A percentile compares a stretch with the other conserved stretches of the same genome.
These are phyloP conservation scores for Pipistrellus kuhlii DNA, from an alignment of 2,797 vertebrate species.

Conservation along the genomic window DNA sequence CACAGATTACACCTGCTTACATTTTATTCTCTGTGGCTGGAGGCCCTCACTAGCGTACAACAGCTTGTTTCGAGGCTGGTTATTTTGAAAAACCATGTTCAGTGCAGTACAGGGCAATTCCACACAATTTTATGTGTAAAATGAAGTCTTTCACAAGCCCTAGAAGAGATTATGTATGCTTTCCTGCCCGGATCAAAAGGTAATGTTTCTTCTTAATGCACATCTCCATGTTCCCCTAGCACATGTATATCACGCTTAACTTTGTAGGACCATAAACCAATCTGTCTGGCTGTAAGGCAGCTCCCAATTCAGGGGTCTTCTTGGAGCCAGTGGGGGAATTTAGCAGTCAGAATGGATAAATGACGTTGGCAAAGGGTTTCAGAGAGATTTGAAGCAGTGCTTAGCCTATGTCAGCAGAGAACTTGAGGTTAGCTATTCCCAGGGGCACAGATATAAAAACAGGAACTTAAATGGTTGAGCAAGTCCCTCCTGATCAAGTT, in stretches of 20 bases:
- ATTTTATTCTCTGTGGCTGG: constrained; percentile 44
- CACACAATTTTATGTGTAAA: constrained; percentile 68
- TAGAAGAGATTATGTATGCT: constrained; percentile 72
- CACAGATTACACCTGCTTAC: constrained; percentile 59
- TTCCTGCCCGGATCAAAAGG: constrained; percentile 61
- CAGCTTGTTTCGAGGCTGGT: constrained; percentile 45
- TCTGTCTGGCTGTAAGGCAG: constrained; percentile 45
- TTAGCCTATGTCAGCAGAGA: not conserved
- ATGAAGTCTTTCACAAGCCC: constrained; percentile 61
- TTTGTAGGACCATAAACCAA: constrained; percentile 66
- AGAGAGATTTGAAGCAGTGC: not conserved
- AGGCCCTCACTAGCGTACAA: not conserved
- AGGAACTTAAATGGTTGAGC: not conserved
- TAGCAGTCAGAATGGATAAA: constrained; percentile 53
- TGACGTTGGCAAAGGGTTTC: not conserved
- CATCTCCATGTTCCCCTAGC: constrained; percentile 70
- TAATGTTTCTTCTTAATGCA: constrained; percentile 60
- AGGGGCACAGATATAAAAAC: not conserved
- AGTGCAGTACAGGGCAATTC: constrained; percentile 48
- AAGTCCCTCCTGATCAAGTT: not conserved
- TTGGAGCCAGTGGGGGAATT: not conserved
- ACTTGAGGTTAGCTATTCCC: constrained; percentile 7
- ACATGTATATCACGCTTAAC: constrained; percentile 60
- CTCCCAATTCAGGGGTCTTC: constrained; percentile 1
- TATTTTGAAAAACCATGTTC: constrained; percentile 64